phyloP scores from a whole-genome alignment of 2,888 invertebrate species.

The Mesochorus sp. region DNA sequence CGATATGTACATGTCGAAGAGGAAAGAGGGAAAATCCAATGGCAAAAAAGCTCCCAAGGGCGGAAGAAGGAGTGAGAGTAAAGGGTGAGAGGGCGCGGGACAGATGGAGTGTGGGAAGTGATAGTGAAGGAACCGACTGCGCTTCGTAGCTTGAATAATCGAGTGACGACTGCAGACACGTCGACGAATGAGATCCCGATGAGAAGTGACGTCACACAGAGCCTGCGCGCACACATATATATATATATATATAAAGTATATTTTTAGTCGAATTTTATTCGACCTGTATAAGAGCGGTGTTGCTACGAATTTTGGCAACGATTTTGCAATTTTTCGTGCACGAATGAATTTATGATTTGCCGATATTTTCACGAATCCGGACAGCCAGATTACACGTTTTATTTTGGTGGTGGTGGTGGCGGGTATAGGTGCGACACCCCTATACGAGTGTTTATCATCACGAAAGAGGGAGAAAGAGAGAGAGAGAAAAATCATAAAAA shows the following conservation, averaged over 20 bases:
- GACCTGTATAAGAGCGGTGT: neutral
- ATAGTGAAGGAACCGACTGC: constrained; percentile 1
- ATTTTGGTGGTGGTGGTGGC: neutral
- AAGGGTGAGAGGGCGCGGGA: neutral
- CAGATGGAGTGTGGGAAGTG: constrained; percentile 24
- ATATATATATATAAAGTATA: neutral
- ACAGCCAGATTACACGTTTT: constrained; percentile 39
- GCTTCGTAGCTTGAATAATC: constrained; percentile 49
- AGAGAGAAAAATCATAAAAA: no score
- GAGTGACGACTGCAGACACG: constrained; percentile 34
- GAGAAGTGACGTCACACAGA: neutral
- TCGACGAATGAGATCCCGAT: neutral
- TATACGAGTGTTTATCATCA: constrained; percentile 37
- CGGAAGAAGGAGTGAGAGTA: constrained; percentile 3
- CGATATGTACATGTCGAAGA: constrained; percentile 24
- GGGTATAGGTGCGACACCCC: no score
- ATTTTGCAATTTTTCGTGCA: constrained; percentile 5
- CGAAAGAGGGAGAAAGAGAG: no score
- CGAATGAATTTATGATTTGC: constrained; percentile 33
- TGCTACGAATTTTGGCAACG: neutral
- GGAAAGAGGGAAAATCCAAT: neutral
- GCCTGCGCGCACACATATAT: neutral
- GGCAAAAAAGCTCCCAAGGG: constrained; percentile 8
- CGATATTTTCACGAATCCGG: constrained; percentile 28
- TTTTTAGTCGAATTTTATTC: neutral